Base-by-base conservation (phyloP, 2,113 vertebrate genomes). In the Cyanistes caeruleus region DNA sequence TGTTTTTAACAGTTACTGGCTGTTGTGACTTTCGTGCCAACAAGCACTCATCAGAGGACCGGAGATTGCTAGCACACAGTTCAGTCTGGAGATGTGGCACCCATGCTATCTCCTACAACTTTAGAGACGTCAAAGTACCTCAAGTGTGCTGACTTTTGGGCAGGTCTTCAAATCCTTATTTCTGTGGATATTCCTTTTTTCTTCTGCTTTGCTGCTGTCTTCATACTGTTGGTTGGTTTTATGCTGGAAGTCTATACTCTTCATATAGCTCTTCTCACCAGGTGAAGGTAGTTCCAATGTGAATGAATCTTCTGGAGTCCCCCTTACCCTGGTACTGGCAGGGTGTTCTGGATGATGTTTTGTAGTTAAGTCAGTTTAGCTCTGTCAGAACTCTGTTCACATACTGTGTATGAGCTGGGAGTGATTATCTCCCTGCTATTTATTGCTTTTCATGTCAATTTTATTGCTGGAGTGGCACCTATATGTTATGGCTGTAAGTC, bases 361-460 rank as follows among this genome's bases (percentile, higher is more conserved):
- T 87, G 24, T 70, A 37, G 48, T 44, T 56, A 63, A 78, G 27
- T 31, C 52, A 49, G 80, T 91, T 89, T 68, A 85, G 53, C 53
- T 68, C 49, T 79, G 49, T 37, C 19, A 8, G 13, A 15, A 30
- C 59, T 75, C 73, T 84, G 56, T 83, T 93, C 15, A 52, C n/a
- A n/a, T 44, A 30, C 21, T 52, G 41, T 44, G 15, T 63, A 24
- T 39, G 52, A 91, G 39, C 43, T 84, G 22, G 39, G 48, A 55
- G 27, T 24, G 52, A 24, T 30, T 13, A 3, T 77, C 77, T 80
- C 49, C 65, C 84, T 67, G 48, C 52, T 67, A 3, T 62, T 43
- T 70, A 3, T 49, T 46, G 7, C 23, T 91, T 78, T 84, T 24
- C 0, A 0, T 48, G 48, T 48, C 2, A 0, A 5, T 77, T 65